Evolutionary conservation across 2,888 invertebrate species (phyloP).

Genomic region (Macrophya annulata): DNA sequence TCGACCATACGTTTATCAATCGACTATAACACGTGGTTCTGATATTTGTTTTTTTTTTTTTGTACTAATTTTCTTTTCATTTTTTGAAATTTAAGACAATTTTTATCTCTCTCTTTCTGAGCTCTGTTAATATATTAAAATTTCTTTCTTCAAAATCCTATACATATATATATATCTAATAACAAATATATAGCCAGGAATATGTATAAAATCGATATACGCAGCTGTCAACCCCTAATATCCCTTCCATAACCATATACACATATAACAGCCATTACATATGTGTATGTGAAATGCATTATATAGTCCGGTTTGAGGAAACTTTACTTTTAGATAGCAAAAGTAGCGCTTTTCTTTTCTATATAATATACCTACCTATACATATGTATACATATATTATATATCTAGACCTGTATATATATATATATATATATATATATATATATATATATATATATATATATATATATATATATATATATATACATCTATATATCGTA

Average conservation of each 20-base stretch:
- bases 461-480: background rate
- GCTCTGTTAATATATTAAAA: too few relatives aligned
- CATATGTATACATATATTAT: background rate
- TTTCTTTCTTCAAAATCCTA: too few relatives aligned
- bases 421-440: background rate
- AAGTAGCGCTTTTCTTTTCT: background rate
- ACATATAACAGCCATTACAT: background rate
- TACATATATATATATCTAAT: too few relatives aligned
- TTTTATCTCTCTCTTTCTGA: too few relatives aligned
- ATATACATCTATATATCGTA: background rate
- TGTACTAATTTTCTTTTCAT: too few relatives aligned
- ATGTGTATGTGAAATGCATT: background rate
- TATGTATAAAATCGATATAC: background rate
- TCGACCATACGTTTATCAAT: background rate
- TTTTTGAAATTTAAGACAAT: too few relatives aligned
- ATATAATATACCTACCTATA: background rate
- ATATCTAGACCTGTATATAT: background rate
- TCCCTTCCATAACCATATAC: background rate
- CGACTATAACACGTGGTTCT: too few relatives aligned
- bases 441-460: background rate
- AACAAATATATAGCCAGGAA: too few relatives aligned
- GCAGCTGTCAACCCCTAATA: constrained; percentile 26
- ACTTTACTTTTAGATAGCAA: constrained; percentile 18
- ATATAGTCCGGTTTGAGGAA: background rate
- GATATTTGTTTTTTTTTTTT: too few relatives aligned